A percentile compares a stretch with the other conserved stretches of the same genome.
These are phyloP conservation scores for Condylura cristata DNA, from an alignment of 2,113 vertebrate species.

Conservation along the genomic window DNA sequence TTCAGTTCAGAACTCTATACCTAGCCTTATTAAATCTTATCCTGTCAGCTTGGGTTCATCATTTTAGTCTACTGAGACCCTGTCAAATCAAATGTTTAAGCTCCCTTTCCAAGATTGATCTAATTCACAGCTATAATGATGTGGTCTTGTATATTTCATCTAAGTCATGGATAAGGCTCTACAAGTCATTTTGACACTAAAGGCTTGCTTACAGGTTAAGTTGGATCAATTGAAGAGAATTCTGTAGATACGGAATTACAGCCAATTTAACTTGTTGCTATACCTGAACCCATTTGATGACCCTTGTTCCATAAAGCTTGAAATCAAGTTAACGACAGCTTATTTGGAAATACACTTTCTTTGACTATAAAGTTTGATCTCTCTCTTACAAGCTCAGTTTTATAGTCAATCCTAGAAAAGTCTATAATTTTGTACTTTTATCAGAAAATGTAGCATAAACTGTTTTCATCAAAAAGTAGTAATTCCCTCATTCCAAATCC, in stretches of 20 bases:
- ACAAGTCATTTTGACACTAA: not conserved
- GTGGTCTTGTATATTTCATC: not conserved
- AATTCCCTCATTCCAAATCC: not conserved
- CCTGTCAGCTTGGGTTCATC: conserved; percentile 12
- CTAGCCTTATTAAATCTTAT: conserved; percentile 47
- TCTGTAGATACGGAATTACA: not conserved
- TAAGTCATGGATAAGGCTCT: not conserved
- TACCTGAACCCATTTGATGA: not conserved
- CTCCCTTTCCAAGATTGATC: conserved; percentile 44
- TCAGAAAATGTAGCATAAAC: not conserved
- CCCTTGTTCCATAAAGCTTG: not conserved
- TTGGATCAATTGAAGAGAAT: not conserved
- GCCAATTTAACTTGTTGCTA: not conserved
- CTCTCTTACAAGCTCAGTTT: not conserved
- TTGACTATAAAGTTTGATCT: not conserved
- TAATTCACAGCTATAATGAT: conserved; percentile 47
- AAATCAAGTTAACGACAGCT: not conserved
- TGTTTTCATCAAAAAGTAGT: not conserved
- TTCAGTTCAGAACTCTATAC: not conserved
- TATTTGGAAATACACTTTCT: not conserved
- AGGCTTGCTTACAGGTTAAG: not conserved
- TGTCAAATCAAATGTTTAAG: conserved; percentile 38
- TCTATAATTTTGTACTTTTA: not conserved
- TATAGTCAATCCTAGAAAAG: not conserved
- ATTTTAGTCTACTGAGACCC: conserved; percentile 47